Base-by-base conservation (phyloP, 2,888 invertebrate species). In the Nemotelus nigrinus region DNA sequence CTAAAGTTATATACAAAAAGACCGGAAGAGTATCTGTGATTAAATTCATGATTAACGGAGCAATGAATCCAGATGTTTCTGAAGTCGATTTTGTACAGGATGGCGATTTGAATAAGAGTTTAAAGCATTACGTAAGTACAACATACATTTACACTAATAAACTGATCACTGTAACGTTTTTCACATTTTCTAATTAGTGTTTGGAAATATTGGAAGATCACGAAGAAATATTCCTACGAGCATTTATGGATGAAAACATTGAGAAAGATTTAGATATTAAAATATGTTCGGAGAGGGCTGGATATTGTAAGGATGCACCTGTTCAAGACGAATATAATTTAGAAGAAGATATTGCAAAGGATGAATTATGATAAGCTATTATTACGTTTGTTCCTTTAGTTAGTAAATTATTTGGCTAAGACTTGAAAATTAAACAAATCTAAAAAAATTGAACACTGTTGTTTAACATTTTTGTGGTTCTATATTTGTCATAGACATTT, bases 81-180 rank as follows among this genome's bases (percentile, higher is more conserved):
- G 90, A 92, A 83, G 93, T 95, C 47, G 94, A 95, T 85, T 91
- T 96, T 80, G 90, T 96, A 55, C 95, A 95, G 75, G 96, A 96
- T 83, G 92, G 92, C 41, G 96, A 96, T 84, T 88, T 96, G 57
- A 96, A 96, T 87, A 95, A 94, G 87, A 95, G 95, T 80, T 86
- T 96, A 41, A 92, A 93, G 83, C 95, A 93, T 84, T 93, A 94
- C 87, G 95, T 95, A 85, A 91, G 93, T 91, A n/a, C n/a, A 7
- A 4, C 25, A 63, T 39, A 44, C 43, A 8, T 41, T 48, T 74
- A 68, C 25, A 6, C 41, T 45, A 39, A 67, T 1, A 60, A 48
- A n/a, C 47, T 47, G 25, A 45, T 67, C 43, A 76, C 67, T 71
- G 78, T 57, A 0, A 43, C 7, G 39, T 63, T 6, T 43, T 63